These are phyloP conservation scores for Galago senegalensis DNA, from an alignment of 2,797 vertebrate genomes.

Conservation along the genomic window DNA sequence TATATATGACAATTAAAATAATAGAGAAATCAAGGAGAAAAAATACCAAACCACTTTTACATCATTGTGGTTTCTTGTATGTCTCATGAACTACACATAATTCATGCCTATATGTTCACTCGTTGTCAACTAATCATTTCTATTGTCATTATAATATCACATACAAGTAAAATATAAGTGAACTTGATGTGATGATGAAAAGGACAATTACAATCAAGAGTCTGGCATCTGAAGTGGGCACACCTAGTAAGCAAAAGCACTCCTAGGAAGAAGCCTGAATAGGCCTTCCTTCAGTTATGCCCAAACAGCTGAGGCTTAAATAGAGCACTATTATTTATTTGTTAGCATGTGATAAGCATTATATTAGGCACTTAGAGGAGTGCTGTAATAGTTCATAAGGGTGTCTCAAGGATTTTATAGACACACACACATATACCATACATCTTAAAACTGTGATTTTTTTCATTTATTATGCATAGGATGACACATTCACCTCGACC, in stretches of 20 bases:
- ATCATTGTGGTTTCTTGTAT: not conserved
- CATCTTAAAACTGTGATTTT: not conserved
- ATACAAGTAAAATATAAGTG: not conserved
- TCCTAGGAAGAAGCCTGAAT: not conserved
- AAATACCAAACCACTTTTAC: not conserved
- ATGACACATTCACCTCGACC: not conserved
- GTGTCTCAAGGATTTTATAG: not conserved
- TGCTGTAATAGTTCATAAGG: not conserved
- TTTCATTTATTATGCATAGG: not conserved
- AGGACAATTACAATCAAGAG: not conserved
- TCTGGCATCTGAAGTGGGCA: not conserved
- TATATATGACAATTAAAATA: no score
- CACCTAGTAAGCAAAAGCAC: not conserved
- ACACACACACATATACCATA: not conserved
- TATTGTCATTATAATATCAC: not conserved
- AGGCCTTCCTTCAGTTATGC: not conserved
- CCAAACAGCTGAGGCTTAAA: not conserved
- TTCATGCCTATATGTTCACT: not conserved
- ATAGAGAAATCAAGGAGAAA: no score
- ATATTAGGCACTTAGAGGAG: not conserved
- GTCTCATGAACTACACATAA: not conserved
- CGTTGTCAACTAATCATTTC: not conserved
- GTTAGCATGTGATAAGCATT: not conserved
- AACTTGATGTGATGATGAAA: not conserved
- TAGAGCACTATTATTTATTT: not conserved